Base-by-base conservation (phyloP, 1,140 invertebrate genomes). In the Argopecten irradians region DNA sequence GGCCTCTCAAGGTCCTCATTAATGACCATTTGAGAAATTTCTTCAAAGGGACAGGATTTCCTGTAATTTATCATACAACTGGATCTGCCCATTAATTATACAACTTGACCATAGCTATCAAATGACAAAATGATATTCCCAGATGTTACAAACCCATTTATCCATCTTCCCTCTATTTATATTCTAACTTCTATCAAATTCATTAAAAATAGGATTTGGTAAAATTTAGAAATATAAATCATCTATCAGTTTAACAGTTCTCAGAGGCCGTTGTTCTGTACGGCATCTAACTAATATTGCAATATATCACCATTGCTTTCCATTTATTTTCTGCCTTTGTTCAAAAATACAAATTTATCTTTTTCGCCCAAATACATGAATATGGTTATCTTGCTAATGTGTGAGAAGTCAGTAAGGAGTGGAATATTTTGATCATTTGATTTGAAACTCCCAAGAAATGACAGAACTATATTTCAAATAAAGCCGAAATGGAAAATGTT, bases 21-120 rank as follows among this genome's bases (percentile, higher is more conserved):
- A 71, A 71, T 71, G 55, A 71, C 55, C 55, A 71, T 71, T 71
- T 71, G 55, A 71, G 55, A 71, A 71, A 71, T 71, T 71, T 71
- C 55, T 71, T 71, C 55, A 71, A 71, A 71, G 22, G n/a, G 36
- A 5, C 55, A 71, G 14, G 55, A 71, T 71, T 71, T 71, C 55
- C 55, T n/a, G 55, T 71, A 71, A 71, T 71, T 28, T 71, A 71
- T 71, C 55, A 71, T 71, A n/a, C 55, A 46, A 71, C 55, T 71
- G 8, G 28, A n/a, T 11, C 55, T 71, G 55, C 55, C 55, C 55
- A 71, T 71, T 71, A 71, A 71, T 71, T 71, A 71, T 71, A 71
- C 55, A 71, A 71, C 55, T 28, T 1, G 55, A n/a, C 55, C 55
- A 22, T 16, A 28, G n/a, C 22, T 71, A 71, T 71, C 55, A 71